These are phyloP conservation scores for Tylochromis polylepis DNA, from an alignment of 2,113 vertebrate genomes.

Conservation along the genomic window DNA sequence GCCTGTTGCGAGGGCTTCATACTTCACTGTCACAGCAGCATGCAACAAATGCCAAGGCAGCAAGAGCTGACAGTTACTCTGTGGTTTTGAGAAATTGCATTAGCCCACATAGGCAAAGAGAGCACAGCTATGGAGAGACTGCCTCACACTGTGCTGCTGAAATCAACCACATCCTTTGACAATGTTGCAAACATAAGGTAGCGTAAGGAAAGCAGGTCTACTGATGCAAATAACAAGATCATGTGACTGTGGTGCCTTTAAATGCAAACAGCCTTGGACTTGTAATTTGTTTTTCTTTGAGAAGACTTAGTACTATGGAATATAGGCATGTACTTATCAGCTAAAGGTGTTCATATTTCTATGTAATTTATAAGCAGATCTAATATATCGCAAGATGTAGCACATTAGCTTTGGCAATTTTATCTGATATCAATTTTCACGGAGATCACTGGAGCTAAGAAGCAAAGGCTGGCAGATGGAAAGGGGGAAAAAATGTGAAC, in stretches of 20 bases:
- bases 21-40: neutral
- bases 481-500: neutral
- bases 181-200: conserved; percentile 20
- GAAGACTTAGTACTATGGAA: neutral
- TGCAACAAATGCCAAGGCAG: conserved; percentile 4
- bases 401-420: neutral
- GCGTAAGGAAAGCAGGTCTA: conserved; percentile 8
- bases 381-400: neutral
- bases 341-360: neutral
- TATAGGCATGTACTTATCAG: neutral
- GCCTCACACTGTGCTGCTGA: conserved; percentile 1
- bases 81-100: conserved; percentile 57
- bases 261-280: neutral
- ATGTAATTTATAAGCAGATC: neutral
- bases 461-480: neutral
- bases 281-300: neutral
- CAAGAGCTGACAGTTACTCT: conserved; percentile 49
- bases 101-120: conserved; percentile 15
- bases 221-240: conserved; percentile 21
- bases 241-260: neutral
- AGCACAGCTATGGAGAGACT: conserved; percentile 14
- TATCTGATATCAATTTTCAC: neutral
- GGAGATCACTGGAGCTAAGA: neutral
- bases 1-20: neutral
- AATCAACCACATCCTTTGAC: conserved; percentile 61